phyloP scores from a whole-genome alignment of 2,888 invertebrate species.

The Pseudococcus longispinus region DNA sequence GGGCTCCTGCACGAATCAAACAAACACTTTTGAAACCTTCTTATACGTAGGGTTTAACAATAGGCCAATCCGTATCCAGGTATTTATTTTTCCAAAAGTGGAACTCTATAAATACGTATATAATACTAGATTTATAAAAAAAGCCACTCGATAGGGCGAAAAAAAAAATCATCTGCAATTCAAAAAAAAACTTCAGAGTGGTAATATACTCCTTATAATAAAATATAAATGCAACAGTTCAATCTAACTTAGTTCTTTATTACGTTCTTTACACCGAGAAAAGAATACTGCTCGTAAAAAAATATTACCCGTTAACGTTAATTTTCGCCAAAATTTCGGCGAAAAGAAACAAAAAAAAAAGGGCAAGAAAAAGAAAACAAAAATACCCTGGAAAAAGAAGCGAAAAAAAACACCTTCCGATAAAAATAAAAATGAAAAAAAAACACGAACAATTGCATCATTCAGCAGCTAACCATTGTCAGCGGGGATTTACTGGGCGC shows the following conservation, averaged over 20 bases:
- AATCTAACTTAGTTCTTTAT: conserved; percentile 1
- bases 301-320: conserved; percentile 22
- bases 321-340: background rate
- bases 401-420: background rate
- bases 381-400: background rate
- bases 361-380: background rate
- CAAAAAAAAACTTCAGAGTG: background rate
- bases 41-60: background rate
- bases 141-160: background rate
- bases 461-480: conserved; percentile 21
- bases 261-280: background rate
- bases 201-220: background rate
- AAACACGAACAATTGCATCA: background rate
- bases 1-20: background rate
- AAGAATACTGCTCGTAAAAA: conserved; percentile 9
- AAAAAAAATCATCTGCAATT: background rate
- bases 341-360: background rate
- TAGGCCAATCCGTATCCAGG: background rate
- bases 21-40: background rate
- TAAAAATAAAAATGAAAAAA: background rate
- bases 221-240: conserved; percentile 26
- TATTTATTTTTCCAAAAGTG: background rate
- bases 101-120: background rate
- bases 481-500: conserved; percentile 12
- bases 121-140: background rate